Conservation (phyloP, 2,888 invertebrate genomes). For the Scaptomyza flava region DNA sequence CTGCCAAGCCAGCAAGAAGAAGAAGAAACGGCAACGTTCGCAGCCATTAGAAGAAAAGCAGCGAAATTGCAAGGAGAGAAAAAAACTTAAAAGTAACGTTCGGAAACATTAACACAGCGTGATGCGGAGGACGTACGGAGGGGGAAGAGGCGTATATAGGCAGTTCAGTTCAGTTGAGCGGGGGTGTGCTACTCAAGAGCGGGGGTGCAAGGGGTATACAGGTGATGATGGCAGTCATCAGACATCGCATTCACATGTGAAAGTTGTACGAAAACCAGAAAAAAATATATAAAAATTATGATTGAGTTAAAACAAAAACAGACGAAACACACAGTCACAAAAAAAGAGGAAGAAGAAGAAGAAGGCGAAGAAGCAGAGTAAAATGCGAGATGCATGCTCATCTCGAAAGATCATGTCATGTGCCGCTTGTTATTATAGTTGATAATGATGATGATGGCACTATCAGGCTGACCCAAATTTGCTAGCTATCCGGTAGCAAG, state of each 20-base stretch:
- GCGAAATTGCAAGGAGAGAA: constrained; percentile 38
- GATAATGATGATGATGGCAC: constrained; percentile 57
- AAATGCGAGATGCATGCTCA: constrained; percentile 54
- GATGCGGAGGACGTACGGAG: not conserved
- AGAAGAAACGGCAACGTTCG: constrained; percentile 15
- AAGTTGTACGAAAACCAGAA: constrained; percentile 70
- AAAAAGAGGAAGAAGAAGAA: constrained; percentile 22
- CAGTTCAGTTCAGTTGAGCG: constrained; percentile 3
- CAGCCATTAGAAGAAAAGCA: constrained; percentile 52
- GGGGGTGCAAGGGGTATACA: not conserved
- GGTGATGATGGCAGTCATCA: constrained; percentile 57
- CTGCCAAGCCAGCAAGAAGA: constrained; percentile 21
- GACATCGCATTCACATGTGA: constrained; percentile 67
- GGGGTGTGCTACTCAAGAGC: not conserved
- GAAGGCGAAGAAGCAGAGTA: constrained; percentile 24
- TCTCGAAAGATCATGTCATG: constrained; percentile 61
- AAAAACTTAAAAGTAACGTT: constrained; percentile 34
- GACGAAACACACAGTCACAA: constrained; percentile 21
- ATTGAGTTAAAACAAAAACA: constrained; percentile 59
- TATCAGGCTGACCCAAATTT: constrained; percentile 56
- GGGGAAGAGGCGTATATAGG: constrained; percentile 5
- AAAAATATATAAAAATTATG: constrained; percentile 55
- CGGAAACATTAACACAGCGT: constrained; percentile 49
- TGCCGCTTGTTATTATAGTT: constrained; percentile 55
- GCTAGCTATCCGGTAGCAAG: constrained; percentile 1